Evolutionary conservation across 2,113 vertebrate species (phyloP).

Genomic region (Micronycteris hirsuta): DNA sequence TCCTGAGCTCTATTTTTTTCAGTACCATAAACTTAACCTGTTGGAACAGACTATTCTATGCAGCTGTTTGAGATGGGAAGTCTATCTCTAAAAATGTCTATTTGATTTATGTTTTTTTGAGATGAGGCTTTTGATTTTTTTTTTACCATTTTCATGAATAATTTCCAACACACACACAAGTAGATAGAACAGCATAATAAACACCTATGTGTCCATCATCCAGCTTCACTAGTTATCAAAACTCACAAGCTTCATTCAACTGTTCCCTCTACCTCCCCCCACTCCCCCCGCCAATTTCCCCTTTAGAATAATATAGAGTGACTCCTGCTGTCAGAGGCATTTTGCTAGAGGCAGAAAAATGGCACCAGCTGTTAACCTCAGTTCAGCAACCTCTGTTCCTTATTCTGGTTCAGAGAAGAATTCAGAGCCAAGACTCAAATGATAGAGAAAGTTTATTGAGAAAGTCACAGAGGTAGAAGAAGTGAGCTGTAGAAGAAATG

Average conservation of each 20-base stretch:
- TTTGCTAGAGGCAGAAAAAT: neutral
- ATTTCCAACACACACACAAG: neutral
- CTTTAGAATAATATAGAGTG: neutral
- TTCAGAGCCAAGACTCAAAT: neutral
- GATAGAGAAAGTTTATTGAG: neutral
- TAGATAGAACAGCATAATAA: neutral
- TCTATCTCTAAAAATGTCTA: neutral
- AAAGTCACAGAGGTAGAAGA: neutral
- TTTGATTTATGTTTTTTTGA: neutral
- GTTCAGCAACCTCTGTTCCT: neutral
- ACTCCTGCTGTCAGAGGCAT: neutral
- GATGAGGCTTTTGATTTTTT: neutral
- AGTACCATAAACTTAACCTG: neutral
- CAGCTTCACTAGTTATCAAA: neutral
- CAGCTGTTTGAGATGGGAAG: neutral
- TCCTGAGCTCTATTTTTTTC: neutral
- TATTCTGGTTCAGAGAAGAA: neutral
- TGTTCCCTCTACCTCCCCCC: neutral
- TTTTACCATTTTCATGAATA: neutral
- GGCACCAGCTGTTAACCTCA: neutral
- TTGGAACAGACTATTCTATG: neutral
- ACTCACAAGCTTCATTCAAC: neutral
- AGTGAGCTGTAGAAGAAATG: neutral
- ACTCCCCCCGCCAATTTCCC: neutral
- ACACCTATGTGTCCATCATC: fast-evolving